Conservation (phyloP, 35 echinoderm and acorn worm species). For the Antedon bifida region DNA sequence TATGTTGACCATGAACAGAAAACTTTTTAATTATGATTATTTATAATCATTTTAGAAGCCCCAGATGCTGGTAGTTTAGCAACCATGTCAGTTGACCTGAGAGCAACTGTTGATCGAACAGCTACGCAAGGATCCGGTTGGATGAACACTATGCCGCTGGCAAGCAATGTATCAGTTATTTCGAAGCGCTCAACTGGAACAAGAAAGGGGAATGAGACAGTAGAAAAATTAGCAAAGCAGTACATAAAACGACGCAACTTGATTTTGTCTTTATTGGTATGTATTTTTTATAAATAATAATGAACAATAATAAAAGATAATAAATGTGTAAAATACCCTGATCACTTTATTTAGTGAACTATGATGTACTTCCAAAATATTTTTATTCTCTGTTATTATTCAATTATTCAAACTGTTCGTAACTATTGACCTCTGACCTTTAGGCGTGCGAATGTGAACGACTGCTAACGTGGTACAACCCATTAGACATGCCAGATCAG, state of each 20-base stretch:
- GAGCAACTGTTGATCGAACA: conserved; percentile 49
- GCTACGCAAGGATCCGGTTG: conserved; percentile 33
- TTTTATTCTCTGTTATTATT: no score
- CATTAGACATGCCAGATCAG: conserved; percentile 46
- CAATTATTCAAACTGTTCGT: no score
- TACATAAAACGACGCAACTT: conserved; percentile 83
- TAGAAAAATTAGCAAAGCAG: conserved; percentile 47
- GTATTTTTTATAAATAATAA: neutral
- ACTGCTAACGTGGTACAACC: conserved; percentile 71
- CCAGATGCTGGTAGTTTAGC: conserved; percentile 22
- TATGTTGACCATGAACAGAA: no score
- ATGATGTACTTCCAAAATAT: no score
- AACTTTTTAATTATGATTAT: neutral
- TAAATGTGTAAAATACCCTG: no score
- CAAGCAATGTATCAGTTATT: conserved; percentile 42
- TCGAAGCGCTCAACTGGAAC: conserved; percentile 81
- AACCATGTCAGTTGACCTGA: conserved; percentile 37
- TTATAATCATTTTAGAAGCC: conserved; percentile 20
- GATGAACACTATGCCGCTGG: conserved; percentile 74
- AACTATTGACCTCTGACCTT: no score
- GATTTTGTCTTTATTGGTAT: conserved; percentile 62
- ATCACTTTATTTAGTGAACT: no score
- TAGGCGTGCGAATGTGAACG: conserved; percentile 85
- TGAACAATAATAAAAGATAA: no score
- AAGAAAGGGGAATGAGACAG: conserved; percentile 60